These are phyloP conservation scores for Hyles euphorbiae DNA, from an alignment of 1,140 invertebrate species.

Conservation along the genomic window DNA sequence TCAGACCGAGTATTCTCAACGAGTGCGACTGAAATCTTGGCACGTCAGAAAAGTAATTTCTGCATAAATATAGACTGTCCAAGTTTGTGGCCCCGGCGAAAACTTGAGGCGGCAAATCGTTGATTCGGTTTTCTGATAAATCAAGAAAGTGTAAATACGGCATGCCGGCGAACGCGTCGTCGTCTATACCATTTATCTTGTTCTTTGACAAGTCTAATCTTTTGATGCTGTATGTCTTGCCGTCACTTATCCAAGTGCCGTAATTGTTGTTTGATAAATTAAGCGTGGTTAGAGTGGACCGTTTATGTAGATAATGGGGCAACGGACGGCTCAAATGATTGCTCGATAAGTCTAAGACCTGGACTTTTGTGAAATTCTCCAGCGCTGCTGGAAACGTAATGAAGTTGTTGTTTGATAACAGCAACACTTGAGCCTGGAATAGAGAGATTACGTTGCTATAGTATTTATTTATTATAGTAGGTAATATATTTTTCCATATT, in stretches of 20 bases:
- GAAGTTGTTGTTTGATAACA: conserved; percentile 75
- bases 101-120: conserved; percentile 66
- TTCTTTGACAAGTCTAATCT: conserved; percentile 74
- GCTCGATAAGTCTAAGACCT: conserved; percentile 75
- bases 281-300: conserved; percentile 63
- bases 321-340: conserved; percentile 71
- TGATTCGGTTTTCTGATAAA: conserved; percentile 80
- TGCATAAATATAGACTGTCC: conserved; percentile 77
- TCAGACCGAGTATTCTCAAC: conserved; percentile 74
- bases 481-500: too few relatives aligned
- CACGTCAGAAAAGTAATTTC: conserved; percentile 79
- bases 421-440: conserved; percentile 70
- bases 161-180: conserved; percentile 45
- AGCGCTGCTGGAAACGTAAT: conserved; percentile 70
- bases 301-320: conserved; percentile 54
- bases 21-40: conserved; percentile 75
- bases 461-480: too few relatives aligned
- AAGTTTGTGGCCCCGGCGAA: conserved; percentile 74
- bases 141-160: conserved; percentile 54
- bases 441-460: conserved; percentile 6
- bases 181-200: conserved; percentile 57
- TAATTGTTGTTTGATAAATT: conserved; percentile 77
- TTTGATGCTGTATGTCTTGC: conserved; percentile 47
- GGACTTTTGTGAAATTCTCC: conserved; percentile 62
- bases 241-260: conserved; percentile 69